Conservation (phyloP, 2,113 vertebrate genomes). For the Gnathonemus longibarbis region DNA sequence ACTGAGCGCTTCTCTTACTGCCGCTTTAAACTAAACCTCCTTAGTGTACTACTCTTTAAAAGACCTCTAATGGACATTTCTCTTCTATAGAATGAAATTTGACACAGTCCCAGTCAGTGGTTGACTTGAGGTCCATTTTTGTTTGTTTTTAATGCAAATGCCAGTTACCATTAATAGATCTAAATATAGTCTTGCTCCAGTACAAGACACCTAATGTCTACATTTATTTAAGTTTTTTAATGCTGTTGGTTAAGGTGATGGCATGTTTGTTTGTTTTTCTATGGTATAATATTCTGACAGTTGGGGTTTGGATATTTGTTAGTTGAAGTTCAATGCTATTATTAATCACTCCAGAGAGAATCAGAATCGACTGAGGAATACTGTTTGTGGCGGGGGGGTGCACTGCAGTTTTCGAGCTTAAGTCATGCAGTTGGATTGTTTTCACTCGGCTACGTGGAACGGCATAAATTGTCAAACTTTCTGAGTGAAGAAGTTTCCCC, state of each 20-base stretch:
- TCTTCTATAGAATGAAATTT: background rate
- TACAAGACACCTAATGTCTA: background rate
- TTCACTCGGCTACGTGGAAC: background rate
- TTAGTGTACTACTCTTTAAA: background rate
- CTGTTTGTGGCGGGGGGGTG: background rate
- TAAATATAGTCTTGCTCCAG: background rate
- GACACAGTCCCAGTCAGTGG: background rate
- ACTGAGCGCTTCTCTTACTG: background rate
- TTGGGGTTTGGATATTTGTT: background rate
- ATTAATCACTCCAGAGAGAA: background rate
- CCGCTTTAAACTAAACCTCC: background rate
- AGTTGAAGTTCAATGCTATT: background rate
- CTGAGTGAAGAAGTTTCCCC: background rate
- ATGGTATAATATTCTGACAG: background rate
- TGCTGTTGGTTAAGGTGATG: background rate
- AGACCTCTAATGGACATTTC: background rate
- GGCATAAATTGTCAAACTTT: background rate
- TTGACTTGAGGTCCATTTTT: background rate
- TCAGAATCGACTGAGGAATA: background rate
- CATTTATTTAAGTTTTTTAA: background rate
- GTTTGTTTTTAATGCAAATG: background rate
- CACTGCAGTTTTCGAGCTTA: background rate
- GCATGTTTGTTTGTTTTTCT: background rate
- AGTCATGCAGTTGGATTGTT: background rate
- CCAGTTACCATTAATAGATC: background rate